A percentile compares a stretch with the other conserved stretches of the same genome.
Evolutionary conservation across 2,888 invertebrate species (phyloP).

Genomic region (Trichogramma dendrolimi): DNA sequence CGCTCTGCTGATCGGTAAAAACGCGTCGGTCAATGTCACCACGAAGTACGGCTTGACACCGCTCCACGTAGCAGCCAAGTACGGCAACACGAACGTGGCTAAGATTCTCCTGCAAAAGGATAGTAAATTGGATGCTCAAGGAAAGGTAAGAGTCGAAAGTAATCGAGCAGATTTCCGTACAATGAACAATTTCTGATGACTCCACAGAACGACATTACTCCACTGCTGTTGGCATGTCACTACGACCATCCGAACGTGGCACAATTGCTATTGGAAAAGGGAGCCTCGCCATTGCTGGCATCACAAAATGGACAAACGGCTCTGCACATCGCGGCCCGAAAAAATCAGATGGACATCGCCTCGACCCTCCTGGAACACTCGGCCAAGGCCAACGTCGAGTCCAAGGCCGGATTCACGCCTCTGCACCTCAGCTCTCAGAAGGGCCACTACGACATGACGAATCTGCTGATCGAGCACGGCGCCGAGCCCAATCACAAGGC

Average conservation of each 20-base stretch:
- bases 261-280: constrained; percentile 81
- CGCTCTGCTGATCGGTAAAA: constrained; percentile 82
- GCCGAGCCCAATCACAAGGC: constrained; percentile 82
- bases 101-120: constrained; percentile 81
- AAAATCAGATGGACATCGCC: constrained; percentile 94
- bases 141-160: constrained; percentile 58
- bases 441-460: constrained; percentile 91
- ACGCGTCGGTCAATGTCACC: constrained; percentile 82
- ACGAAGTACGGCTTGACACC: constrained; percentile 97
- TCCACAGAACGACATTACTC: constrained; percentile 81
- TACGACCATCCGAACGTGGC: constrained; percentile 93
- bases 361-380: constrained; percentile 89
- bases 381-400: constrained; percentile 87
- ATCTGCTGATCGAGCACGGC: constrained; percentile 84
- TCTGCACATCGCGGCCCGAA: constrained; percentile 94
- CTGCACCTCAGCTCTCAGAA: constrained; percentile 91
- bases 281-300: constrained; percentile 87
- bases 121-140: constrained; percentile 84
- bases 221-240: constrained; percentile 94
- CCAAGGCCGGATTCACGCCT: constrained; percentile 94
- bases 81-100: constrained; percentile 89
- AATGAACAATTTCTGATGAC: neutral
- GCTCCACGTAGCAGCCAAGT: constrained; percentile 93
- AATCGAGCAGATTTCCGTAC: neutral
- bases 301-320: constrained; percentile 99